Base-by-base conservation (phyloP, 2,888 invertebrate species). In the Pristionchus entomophagus region DNA sequence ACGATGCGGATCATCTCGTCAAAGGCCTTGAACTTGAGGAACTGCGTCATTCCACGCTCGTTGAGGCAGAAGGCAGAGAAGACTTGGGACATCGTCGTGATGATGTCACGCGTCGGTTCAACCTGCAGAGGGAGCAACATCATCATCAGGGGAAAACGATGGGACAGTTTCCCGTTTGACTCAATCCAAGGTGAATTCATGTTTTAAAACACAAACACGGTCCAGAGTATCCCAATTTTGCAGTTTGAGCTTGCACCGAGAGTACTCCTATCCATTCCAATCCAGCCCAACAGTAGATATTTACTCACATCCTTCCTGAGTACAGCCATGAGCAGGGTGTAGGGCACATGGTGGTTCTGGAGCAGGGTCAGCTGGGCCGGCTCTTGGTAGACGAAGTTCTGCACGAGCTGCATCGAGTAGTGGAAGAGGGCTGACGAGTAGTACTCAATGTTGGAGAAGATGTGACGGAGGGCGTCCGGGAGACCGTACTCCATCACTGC, bases 381-480 rank as follows among this genome's bases (percentile, higher is more conserved):
- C 94, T 97, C 97, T 69, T 95, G 95, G 92, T 95, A 95, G 84
- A 95, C 94, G 93, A 97, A 97, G 12, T 96, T 96, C 0, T 97
- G 89, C 51, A 89, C 88, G 65, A 91, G 80, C 35, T 88, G 89
- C 35, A 90, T 88, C 10, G 90, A 88, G 38, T 89, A 89, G 80
- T 89, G 94, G 94, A 97, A 97, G 84, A 97, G 94, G 0, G 96
- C 96, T 19, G 97, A 96, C 0, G 97, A 97, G 93, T 97, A 97
- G 93, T 97, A 97, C 92, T 97, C 97, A 0, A 96, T 96, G 94
- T 97, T 97, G 89, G 96, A 96, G 88, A 97, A 96, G 49, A 97
- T 96, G 90, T 95, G 95, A 90, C 96, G 96, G 88, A 97, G 94
- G 0, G 96, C 96, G 77, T 95, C 95, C 0, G 97, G 96, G 87